Evolutionary conservation across 2,888 invertebrate species (phyloP), one percentile per base, ranked within the genome.

Genomic region (Xanthorhoe designata): DNA sequence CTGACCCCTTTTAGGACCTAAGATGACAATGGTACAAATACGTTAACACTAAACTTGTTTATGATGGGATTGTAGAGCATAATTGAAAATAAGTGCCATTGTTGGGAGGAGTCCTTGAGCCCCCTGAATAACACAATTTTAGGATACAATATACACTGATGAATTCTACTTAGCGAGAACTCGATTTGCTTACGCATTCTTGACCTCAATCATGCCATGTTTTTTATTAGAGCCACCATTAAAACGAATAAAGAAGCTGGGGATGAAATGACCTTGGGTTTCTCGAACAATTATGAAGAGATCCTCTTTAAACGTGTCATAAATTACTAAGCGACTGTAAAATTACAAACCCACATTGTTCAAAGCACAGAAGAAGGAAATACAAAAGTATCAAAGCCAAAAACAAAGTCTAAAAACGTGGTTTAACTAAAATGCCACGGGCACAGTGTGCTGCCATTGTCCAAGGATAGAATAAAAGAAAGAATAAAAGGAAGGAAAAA

Each of bases 371-470:
- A 76, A 76, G 70, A 72, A 66, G 72, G 69, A 76, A 78, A 74
- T 67, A 77, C 73, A 76, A 80, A 75, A 75, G 76, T 76, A 75
- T 79, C 83, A 80, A 83, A 77, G 77, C 78, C 76, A 80, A 82
- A 83, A 87, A 86, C 84, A 87, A 85, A 85, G 82, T 84, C 82
- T 79, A 82, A 83, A 84, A 84, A 88, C 82, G 83, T 86, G 83
- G 87, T 88, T 68, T 90, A 89, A 89, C 82, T 89, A 89, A 90
- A 91, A 88, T 84, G 85, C 88, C 86, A 82, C 84, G 80, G 82
- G 83, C 88, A 80, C 87, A 84, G 85, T 84, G 83, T 82, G 84
- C 87, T 80, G 89, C 91, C 91, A 91, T 92, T 92, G 91, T 91
- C 81, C 75, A 71, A 74, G 74, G 79, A 83, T 79, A 82, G 86